Percentiles rank a stretch among this genome's conserved stretches.
phyloP scores from a whole-genome alignment of 2,113 vertebrate species.

The Mesembrinibis cayennensis region DNA sequence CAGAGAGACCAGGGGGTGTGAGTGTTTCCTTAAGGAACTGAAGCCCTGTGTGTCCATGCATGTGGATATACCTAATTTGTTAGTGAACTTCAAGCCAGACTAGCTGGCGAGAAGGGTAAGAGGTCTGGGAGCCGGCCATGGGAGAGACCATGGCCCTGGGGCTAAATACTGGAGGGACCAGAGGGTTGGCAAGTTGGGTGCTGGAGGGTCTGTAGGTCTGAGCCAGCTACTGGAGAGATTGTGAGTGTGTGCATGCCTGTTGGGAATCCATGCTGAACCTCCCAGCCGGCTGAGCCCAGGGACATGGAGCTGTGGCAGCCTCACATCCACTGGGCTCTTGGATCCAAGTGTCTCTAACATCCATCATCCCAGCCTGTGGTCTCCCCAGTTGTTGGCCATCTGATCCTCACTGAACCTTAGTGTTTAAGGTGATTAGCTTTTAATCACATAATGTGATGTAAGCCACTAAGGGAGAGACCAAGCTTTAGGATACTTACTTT shows the following conservation, averaged over 20 bases:
- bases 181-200: background rate
- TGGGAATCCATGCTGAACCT: background rate
- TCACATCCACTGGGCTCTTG: background rate
- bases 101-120: background rate
- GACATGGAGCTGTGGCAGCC: background rate
- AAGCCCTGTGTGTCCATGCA: background rate
- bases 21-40: background rate
- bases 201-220: background rate
- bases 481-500: background rate
- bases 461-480: background rate
- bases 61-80: rapidly evolving
- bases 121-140: rapidly evolving
- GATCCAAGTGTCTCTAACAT: background rate
- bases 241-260: too few relatives aligned
- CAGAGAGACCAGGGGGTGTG: too few relatives aligned
- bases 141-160: background rate
- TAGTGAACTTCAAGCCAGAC: background rate
- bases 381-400: background rate
- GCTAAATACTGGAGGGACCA: background rate
- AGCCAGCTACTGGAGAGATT: background rate
- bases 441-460: rapidly evolving
- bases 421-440: background rate
- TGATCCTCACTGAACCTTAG: background rate
- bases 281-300: background rate
- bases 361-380: too few relatives aligned